Evolutionary conservation across 2,888 invertebrate genomes (phyloP), one percentile per base, ranked within the genome.

Genomic region (Aleiodes leptofemur): DNA sequence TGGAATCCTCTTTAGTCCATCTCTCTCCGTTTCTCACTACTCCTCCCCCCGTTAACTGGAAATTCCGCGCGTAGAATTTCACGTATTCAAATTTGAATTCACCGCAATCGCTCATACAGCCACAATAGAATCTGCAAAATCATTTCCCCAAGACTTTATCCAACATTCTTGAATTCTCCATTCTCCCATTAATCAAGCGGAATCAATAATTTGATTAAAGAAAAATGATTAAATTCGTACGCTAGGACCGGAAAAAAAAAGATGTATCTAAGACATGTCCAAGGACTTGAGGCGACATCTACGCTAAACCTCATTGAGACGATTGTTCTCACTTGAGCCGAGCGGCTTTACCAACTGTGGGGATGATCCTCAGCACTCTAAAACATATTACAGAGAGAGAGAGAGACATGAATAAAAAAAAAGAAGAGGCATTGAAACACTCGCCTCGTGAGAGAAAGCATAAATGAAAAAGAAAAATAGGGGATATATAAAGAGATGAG

Each of bases 11-110:
- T 59, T 38, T 23, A 11, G 11, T 50, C 75, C 56, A 38, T 29
- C 74, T 14, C 64, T 31, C 59, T 70, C 64, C 51, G 72, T 76
- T 71, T 61, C 71, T 70, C 69, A 56, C 73, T 69, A 7, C 77
- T 71, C 74, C 68, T 69, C 73, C 8, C 38, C 61, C 13, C 43
- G 43, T 13, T 53, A 53, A 14, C 53, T 2, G 14, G 55, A 16
- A 66, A 75, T 75, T 75, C 75, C 75, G 29, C 66, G 71, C 59
- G 59, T 34, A 75, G 72, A 78, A 81, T 81, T 80, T 78, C 80
- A 78, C 77, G 79, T 79, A 80, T 80, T 81, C 78, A 76, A 81
- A 79, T 79, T 77, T 73, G 72, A 74, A 64, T 76, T 79, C 53
- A 77, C 76, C 77, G 74, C 77, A 78, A 77, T 78, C 77, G 77